A percentile compares a stretch with the other conserved stretches of the same genome.
phyloP scores from a whole-genome alignment of 2,113 vertebrate species.

The Tyto alba region DNA sequence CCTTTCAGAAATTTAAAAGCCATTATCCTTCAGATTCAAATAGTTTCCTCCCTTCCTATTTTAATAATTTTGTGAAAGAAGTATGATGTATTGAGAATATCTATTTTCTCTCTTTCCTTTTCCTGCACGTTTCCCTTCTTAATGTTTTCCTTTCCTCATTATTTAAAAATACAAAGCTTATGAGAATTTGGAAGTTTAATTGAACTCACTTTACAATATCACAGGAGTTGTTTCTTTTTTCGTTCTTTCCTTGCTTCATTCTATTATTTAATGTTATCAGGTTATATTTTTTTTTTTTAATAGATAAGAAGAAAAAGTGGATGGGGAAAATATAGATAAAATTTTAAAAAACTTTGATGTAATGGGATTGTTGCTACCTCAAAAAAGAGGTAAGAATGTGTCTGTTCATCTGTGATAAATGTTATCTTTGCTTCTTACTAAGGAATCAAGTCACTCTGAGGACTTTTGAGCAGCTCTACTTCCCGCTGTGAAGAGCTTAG shows the following conservation, averaged over 20 bases:
- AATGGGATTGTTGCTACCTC: neutral
- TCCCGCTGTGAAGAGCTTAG: neutral
- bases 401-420: neutral
- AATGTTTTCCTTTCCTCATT: neutral
- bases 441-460: neutral
- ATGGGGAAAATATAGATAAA: neutral
- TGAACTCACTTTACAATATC: neutral
- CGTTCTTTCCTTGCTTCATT: neutral
- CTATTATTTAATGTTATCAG: neutral
- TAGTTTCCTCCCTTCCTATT: neutral
- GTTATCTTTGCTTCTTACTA: neutral
- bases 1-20: neutral
- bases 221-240: neutral
- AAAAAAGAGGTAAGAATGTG: neutral
- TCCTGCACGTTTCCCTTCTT: neutral
- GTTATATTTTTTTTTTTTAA: neutral
- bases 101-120: neutral
- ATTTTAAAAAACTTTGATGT: fast-evolving
- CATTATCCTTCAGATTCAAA: neutral
- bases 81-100: neutral
- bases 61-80: neutral
- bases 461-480: neutral
- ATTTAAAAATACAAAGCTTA: neutral
- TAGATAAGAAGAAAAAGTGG: neutral
- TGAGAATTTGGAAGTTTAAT: neutral